These are phyloP conservation scores for Ganaspis sp. DNA, from an alignment of 1,140 invertebrate species.

Conservation along the genomic window DNA sequence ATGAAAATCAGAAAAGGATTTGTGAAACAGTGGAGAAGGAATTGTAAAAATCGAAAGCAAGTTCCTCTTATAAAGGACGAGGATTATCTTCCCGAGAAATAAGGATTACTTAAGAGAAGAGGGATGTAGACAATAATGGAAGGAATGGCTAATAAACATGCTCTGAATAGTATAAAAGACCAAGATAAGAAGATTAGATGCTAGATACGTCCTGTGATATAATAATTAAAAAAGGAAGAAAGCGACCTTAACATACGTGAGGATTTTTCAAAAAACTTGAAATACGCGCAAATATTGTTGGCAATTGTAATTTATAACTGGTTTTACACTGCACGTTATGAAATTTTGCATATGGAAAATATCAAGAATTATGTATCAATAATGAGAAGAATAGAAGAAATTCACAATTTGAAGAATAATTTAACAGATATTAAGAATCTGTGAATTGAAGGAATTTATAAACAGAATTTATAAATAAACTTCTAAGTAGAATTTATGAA, in stretches of 20 bases:
- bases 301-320: too few relatives aligned
- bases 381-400: too few relatives aligned
- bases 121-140: not conserved
- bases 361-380: too few relatives aligned
- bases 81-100: not conserved
- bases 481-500: too few relatives aligned
- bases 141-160: not conserved
- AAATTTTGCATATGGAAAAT: too few relatives aligned
- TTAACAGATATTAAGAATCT: too few relatives aligned
- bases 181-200: slow-evolving; percentile 6
- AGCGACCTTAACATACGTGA: not conserved
- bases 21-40: not conserved
- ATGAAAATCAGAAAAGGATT: not conserved
- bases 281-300: not conserved
- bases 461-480: too few relatives aligned
- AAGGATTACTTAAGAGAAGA: slow-evolving; percentile 2
- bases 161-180: slow-evolving; percentile 1
- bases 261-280: not conserved
- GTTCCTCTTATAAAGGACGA: not conserved
- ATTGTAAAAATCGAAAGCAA: slow-evolving; percentile 6
- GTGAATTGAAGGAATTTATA: too few relatives aligned
- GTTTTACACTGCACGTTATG: too few relatives aligned
- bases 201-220: slow-evolving; percentile 9
- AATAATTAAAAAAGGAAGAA: not conserved
- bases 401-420: too few relatives aligned